A percentile compares a stretch with the other conserved stretches of the same genome.
These are phyloP conservation scores for Clarias magur DNA, from an alignment of 2,113 vertebrate species.

Conservation along the genomic window DNA sequence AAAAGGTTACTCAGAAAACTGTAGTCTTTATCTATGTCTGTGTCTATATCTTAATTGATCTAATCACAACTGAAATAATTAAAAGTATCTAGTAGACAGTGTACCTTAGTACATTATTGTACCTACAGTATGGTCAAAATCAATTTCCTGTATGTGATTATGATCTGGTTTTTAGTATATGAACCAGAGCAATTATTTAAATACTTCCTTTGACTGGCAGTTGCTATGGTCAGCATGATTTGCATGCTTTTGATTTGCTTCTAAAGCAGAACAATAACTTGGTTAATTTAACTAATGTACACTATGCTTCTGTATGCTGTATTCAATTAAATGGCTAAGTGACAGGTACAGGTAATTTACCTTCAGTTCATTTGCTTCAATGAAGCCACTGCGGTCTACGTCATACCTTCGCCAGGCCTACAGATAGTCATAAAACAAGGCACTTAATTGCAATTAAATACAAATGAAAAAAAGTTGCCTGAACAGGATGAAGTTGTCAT, in stretches of 20 bases:
- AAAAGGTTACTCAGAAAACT: background rate
- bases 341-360: conserved; percentile 67
- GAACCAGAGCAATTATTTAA: conserved; percentile 46
- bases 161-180: conserved; percentile 24
- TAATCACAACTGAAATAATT: background rate
- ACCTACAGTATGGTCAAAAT: conserved; percentile 23
- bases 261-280: conserved; percentile 2
- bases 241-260: conserved; percentile 46
- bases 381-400: conserved; percentile 94
- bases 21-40: background rate
- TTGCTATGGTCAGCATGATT: conserved; percentile 35
- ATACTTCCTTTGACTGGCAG: conserved; percentile 30
- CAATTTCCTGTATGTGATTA: conserved; percentile 16
- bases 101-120: conserved; percentile 1
- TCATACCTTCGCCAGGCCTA: conserved; percentile 95
- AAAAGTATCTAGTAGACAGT: background rate
- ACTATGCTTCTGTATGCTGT: background rate
- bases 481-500: background rate
- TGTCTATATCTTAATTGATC: background rate
- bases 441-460: background rate
- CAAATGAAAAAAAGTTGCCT: background rate
- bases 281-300: too few species aligned
- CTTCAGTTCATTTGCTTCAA: conserved; percentile 96
- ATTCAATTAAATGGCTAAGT: background rate
- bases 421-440: conserved; percentile 43